These are phyloP conservation scores for Henricia sp. DNA, from an alignment of 53 echinoderm and acorn worm species.

Conservation along the genomic window DNA sequence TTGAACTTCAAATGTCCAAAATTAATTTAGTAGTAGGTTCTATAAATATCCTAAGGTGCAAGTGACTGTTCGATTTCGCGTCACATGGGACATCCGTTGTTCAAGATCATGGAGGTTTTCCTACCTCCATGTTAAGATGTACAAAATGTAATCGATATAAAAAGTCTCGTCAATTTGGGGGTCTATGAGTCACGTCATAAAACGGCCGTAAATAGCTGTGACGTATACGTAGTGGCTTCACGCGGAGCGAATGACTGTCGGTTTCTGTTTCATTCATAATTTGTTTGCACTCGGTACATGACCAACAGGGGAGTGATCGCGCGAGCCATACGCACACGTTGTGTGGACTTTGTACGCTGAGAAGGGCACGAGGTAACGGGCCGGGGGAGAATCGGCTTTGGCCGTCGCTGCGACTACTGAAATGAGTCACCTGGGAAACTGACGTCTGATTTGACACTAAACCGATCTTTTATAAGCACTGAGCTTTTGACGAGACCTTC, in stretches of 20 bases:
- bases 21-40: neutral
- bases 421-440: constrained; percentile 25
- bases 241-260: neutral
- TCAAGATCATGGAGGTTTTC: no score
- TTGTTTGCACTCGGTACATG: constrained; percentile 22
- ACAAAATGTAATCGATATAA: no score
- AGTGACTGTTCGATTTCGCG: neutral
- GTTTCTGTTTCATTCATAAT: constrained; percentile 24
- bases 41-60: neutral
- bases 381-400: neutral
- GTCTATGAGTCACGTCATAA: constrained; percentile 31
- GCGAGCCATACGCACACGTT: no score
- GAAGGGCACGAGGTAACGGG: neutral
- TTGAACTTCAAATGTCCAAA: neutral
- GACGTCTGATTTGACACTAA: no score
- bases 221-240: constrained; percentile 11
- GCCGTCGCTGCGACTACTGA: no score
- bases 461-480: no score
- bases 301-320: constrained; percentile 5
- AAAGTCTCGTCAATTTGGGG: no score
- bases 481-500: no score
- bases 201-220: constrained; percentile 47
- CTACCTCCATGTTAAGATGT: no score
- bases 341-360: neutral
- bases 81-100: neutral